Evolutionary conservation across 1,140 invertebrate genomes (phyloP), one percentile per base, ranked within the genome.

Genomic region (Caenorhabditis inopinata): DNA sequence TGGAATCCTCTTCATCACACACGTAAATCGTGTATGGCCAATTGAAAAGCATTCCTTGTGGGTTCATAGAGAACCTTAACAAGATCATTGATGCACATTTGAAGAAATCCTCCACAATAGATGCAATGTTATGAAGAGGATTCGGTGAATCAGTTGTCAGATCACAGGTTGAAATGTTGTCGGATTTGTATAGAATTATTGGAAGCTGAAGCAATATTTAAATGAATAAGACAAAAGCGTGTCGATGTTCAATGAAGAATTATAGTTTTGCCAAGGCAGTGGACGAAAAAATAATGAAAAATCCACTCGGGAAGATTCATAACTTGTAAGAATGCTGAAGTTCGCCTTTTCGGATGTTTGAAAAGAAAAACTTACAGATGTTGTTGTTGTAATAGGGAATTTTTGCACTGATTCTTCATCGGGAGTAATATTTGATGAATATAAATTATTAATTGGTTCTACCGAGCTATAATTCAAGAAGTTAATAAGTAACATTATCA

Each of bases 21-120:
- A 62, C 53, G 18, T 62, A 62, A 62, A 62, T 62, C 3, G 53
- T 62, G n/a, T 62, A 62, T n/a, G 53, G 53, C 53, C 53, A 62
- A 32, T 62, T 62, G 27, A 62, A 62, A 0, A 62, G 53, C 53
- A 62, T 62, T 62, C 53, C 53, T 35, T 62, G 53, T 32, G 53
- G 53, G 35, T 62, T 62, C 53, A 62, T 62, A 6, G 53, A 32
- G n/a, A 62, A 62, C 35, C 53, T 32, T 4, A 62, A 16, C 7
- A 62, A 21, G 35, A 62, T 29, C 53, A 62, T 62, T 62, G 53
- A 62, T 14, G 53, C 53, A 62, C 53, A 62, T 62, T 62, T 62
- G 53, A 32, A 32, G 14, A 62, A 62, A 14, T 62, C 53, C 14
- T 62, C 35, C 11, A 32, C 27, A 62, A 62, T 62, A 16, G 53